Base-by-base conservation (phyloP, 2,888 invertebrate species). In the Aplocera efformata region DNA sequence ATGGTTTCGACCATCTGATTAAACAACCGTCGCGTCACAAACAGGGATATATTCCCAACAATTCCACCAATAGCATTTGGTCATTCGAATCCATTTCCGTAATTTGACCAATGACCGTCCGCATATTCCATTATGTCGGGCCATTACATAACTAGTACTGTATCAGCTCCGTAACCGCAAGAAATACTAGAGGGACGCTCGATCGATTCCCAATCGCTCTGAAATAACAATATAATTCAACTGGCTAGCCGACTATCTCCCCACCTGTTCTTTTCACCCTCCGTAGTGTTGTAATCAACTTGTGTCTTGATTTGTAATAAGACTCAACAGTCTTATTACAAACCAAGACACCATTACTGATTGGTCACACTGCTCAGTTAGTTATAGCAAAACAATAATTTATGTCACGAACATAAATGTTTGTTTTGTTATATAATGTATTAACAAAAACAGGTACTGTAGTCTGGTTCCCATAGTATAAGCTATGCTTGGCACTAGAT, bases 211-310 rank as follows among this genome's bases (percentile, higher is more conserved):
- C 54, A 56, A 53, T 56, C 54, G 54, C 38, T 53, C 36, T 47
- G 57, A 59, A 60, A 66, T 63, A 64, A 65, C 63, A 63, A 61
- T 67, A 67, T 67, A 67, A 66, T 65, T 69, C 67, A 63, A 65
- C 56, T 55, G 63, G 60, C 60, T 56, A 55, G 54, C 55, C 60
- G 52, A 50, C 48, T 46, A 42, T 41, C 47, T 32, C 41, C 41
- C 50, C 53, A 48, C 50, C 54, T 48, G 48, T 50, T 50, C 47
- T 41, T 25, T 13, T 22, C 28, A 40, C 46, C 41, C 45, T 17
- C 13, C 13, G 5, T 17, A 17, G 13, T 17, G 13, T 25, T 25
- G 23, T 23, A n/a, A 2, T 23, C 3, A 23, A 7, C 6, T n/a
- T 4, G 2, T 2, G 13, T 2, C 2, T 17, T 17, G 13, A 5